Evolutionary conservation across 92 coral and sea anemone species (phyloP).

Genomic region (Heliopora coerulea): DNA sequence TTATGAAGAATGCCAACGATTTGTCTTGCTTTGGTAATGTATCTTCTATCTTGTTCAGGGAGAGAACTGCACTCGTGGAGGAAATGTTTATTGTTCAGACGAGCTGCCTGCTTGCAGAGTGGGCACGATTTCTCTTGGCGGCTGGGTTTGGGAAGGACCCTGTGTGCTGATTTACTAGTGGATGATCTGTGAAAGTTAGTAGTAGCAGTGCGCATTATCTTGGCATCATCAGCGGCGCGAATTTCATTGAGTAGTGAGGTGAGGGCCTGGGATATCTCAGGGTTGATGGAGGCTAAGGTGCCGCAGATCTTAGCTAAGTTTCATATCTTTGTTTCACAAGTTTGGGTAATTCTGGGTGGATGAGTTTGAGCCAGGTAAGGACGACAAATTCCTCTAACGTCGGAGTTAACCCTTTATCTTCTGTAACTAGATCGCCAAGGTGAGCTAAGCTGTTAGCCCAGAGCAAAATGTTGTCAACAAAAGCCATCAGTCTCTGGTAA

Average conservation of each 20-base stretch:
- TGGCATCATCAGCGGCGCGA: slow-evolving; percentile 44
- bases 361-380: slow-evolving; percentile 49
- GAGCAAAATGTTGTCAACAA: slow-evolving; percentile 59
- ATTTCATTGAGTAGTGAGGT: slow-evolving; percentile 46
- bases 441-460: slow-evolving; percentile 55
- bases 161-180: background rate
- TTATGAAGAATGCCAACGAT: slow-evolving; percentile 55
- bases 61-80: background rate
- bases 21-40: slow-evolving; percentile 18
- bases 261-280: slow-evolving; percentile 50
- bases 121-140: slow-evolving; percentile 43
- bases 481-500: slow-evolving; percentile 62
- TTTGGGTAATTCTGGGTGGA: slow-evolving; percentile 50
- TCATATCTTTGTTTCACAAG: slow-evolving; percentile 53
- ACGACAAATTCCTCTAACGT: slow-evolving; percentile 58
- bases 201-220: slow-evolving; percentile 44
- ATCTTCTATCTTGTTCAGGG: background rate
- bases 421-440: slow-evolving; percentile 55
- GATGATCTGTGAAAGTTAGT: background rate
- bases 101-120: slow-evolving; percentile 58
- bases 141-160: background rate
- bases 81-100: slow-evolving; percentile 16
- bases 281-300: slow-evolving; percentile 56
- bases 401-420: slow-evolving; percentile 67
- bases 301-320: slow-evolving; percentile 37